phyloP scores from a whole-genome alignment of 2,113 vertebrate species.

The Brachionichthys hirsutus region DNA sequence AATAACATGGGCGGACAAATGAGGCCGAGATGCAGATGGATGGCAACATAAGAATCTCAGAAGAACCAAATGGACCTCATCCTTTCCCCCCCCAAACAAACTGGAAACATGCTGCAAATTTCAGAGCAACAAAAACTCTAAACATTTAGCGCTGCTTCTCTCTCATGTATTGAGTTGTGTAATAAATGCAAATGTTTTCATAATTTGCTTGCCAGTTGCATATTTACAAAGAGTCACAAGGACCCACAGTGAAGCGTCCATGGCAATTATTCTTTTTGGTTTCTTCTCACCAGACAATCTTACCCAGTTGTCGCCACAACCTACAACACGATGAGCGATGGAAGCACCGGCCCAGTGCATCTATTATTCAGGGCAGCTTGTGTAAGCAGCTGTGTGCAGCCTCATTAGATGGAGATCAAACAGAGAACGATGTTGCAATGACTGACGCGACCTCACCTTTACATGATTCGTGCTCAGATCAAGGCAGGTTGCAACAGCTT shows the following conservation, averaged over 20 bases:
- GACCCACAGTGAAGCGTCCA: neutral
- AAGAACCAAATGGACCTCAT: no score
- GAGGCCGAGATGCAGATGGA: neutral
- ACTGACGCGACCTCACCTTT: slow-evolving; percentile 44
- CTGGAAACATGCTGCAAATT: no score
- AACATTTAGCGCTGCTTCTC: no score
- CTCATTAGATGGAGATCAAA: slow-evolving; percentile 68
- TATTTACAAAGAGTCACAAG: neutral
- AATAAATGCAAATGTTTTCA: no score
- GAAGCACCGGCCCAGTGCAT: slow-evolving; percentile 47
- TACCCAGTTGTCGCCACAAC: slow-evolving; percentile 1
- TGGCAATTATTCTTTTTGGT: neutral
- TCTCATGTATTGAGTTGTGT: no score
- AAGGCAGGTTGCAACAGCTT: slow-evolving; percentile 25
- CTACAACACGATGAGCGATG: slow-evolving; percentile 39
- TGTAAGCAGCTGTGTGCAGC: slow-evolving; percentile 63
- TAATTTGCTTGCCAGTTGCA: no score
- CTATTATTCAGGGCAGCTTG: slow-evolving; percentile 72
- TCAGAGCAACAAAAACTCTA: no score
- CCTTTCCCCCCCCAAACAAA: no score
- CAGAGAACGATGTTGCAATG: slow-evolving; percentile 49
- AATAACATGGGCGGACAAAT: neutral
- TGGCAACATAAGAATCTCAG: neutral
- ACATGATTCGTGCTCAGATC: slow-evolving; percentile 35
- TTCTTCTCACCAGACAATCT: slow-evolving; percentile 14